Percentiles rank a stretch among this genome's conserved stretches.
Conservation (phyloP, 1,140 invertebrate genomes). For the honey bee (Apis mellifera) region Amel_HAv3.1 CM009937.2:12240501-12241000, state of each 20-base stretch:
- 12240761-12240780: slow-evolving; percentile 21
- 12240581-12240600: background rate
- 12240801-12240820: too few species aligned
- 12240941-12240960: too few species aligned
- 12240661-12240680: slow-evolving; percentile 5
- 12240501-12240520: background rate
- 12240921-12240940: too few species aligned
- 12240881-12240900: too few species aligned
- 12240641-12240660: slow-evolving; percentile 17
- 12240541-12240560: background rate
- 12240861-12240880: too few species aligned
- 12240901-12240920: too few species aligned
- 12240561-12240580: slow-evolving; percentile 23
- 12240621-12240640: background rate
- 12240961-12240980: too few species aligned
- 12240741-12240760: slow-evolving; percentile 47
- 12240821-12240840: too few species aligned
- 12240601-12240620: slow-evolving; percentile 40
- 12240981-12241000: too few species aligned
- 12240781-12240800: background rate
- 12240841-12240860: too few species aligned
- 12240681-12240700: slow-evolving; percentile 35
- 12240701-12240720: slow-evolving; percentile 15
- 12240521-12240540: background rate
- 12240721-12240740: background rate